Conservation (phyloP, 37 sponge, comb jelly and placozoan genomes). For the Tethya wilhelma region DNA sequence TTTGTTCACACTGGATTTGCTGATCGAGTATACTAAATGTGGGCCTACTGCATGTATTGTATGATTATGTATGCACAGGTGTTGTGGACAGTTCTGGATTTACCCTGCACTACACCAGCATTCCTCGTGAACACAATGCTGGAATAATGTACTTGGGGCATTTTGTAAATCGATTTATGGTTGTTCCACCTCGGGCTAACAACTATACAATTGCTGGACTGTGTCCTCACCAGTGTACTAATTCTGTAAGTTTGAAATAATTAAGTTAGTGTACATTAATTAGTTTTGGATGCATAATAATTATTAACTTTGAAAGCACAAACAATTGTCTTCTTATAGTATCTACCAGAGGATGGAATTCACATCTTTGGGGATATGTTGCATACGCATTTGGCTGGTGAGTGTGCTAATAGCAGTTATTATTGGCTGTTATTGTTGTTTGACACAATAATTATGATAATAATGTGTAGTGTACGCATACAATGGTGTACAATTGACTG, state of each 20-base stretch:
- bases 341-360: conserved; percentile 42
- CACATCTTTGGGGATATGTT: conserved; percentile 35
- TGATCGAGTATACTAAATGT: too few relatives aligned
- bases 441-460: too few relatives aligned
- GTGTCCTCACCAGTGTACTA: conserved; percentile 25
- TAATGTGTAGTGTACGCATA: too few relatives aligned
- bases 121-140: conserved; percentile 25
- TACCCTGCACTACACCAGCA: conserved; percentile 16
- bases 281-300: not conserved
- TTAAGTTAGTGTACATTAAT: not conserved
- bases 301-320: not conserved
- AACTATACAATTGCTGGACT: conserved; percentile 26
- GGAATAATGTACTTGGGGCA: conserved; percentile 43
- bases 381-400: conserved; percentile 49
- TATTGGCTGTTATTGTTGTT: too few relatives aligned
- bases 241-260: not conserved
- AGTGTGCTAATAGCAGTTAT: not conserved
- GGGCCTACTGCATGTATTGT: too few relatives aligned
- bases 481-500: too few relatives aligned
- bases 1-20: too few relatives aligned
- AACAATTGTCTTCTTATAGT: conserved; percentile 14
- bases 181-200: conserved; percentile 30
- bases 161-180: conserved; percentile 21
- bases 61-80: too few relatives aligned
- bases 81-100: conserved; percentile 53